Base-by-base conservation (phyloP, 35 echinoderm and acorn worm genomes). In the Heliocidaris erythrogramma region DNA sequence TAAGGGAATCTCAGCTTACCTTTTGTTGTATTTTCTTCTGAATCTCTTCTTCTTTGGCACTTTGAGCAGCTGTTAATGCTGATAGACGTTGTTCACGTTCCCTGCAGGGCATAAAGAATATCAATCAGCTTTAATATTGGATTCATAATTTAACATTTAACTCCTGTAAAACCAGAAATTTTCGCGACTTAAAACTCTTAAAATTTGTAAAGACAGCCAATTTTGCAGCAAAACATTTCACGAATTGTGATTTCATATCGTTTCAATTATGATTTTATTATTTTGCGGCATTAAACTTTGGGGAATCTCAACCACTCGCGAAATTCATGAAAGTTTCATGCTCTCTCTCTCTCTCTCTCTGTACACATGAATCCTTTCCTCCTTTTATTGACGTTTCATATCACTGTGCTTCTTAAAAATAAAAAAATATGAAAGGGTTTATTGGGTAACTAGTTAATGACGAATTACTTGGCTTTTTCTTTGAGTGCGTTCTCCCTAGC, bases 11-110 rank as follows among this genome's bases (percentile, higher is more conserved):
- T 32, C 31, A 9, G 2, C 60, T 93, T 85, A 98, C 98, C 98
- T 96, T 97, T 93, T 99, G 98, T 84, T 99, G 98, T 85, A 99
- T 99, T 95, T 99, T 99, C 96, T 99, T 99, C 95, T 99, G 98
- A 92, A 99, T 99, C 93, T 97, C 98, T 94, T 99, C 98, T 87
- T 97, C 96, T 90, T 99, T 99, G 48, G 98, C 98, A 88, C 91
- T 93, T 92, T 99, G 98, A 21, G 96, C 98, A 78, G 98, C 98
- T 32, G 96, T 95, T 7, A 97, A 94, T 32, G 98, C 98, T 47
- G 98, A 97, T 9, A 99, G 32, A 56, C 96, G 95, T 60, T 95
- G 93, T 59, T 97, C 98, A 31, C 98, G 94, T 21, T 99, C 98
- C 93, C 98, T 99, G 88, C 8, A 93, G 49, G 53, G 53, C 10